Evolutionary conservation across 64 coral and sea anemone genomes (phyloP), one percentile per base, ranked within the genome.

Genomic region (Pocillopora damicornis): DNA sequence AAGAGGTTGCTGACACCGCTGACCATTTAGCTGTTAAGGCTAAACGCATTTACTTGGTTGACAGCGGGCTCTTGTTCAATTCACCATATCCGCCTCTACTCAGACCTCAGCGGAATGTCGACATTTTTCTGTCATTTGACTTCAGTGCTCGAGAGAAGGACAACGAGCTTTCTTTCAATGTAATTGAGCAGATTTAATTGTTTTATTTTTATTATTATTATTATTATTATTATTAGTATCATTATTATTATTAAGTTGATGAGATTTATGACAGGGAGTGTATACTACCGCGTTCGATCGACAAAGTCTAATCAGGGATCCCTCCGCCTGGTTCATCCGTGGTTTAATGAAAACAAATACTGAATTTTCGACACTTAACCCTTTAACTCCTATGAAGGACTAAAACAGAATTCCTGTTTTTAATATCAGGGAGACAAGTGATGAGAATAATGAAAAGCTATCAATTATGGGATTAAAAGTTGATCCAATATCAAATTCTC

Each of bases 81-180:
- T 98, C 96, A n/a, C 96, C 96, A 7, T 98, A 87, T 35, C 96
- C 96, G 1, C 15, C 78, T 5, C 35, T 98, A 45, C 92, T 98
- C 15, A 82, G 96, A 15, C 92, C 87, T 18, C 63, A 98, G 26
- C 63, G 96, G 72, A 65, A 83, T 38, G 92, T 98, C 23, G 92
- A 98, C 56, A 14, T 98, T 6, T 92, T 83, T 13, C 58, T 98
- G 22, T 98, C 96, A 20, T 98, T 92, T 77, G 96, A 98, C 45
- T 98, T 98, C 83, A 98, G 96, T 82, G 92, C 93, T 35, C 86
- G 96, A 60, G 90, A 94, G 2, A 87, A 82, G 74, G 90, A 94
- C 17, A 82, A 90, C 9, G 87, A 83, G 2, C 37, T 69, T 9
- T 87, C 96, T 30, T 88, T 98, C 13, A 71, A 76, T 87, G 96